Conservation (phyloP, 2,888 invertebrate genomes). For the Lochmaea crataegi region DNA sequence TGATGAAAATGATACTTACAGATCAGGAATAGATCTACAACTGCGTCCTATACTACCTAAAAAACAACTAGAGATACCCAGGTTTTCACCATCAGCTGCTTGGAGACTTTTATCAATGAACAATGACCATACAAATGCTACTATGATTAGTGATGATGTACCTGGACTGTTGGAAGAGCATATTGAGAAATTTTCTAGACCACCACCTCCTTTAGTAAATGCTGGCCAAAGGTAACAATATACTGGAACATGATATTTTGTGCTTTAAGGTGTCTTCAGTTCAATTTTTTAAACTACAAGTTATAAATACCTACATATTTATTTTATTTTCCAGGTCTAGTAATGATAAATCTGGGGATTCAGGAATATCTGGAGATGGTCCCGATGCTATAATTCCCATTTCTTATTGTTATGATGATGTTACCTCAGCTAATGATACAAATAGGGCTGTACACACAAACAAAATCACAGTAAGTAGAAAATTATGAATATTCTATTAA, state of each 20-base stretch:
- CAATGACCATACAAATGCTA: constrained; percentile 50
- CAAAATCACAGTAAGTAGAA: constrained; percentile 22
- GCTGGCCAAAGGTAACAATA: constrained; percentile 66
- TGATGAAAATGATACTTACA: constrained; percentile 53
- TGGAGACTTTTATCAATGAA: constrained; percentile 82
- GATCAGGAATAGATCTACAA: constrained; percentile 76
- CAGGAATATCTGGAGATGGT: constrained; percentile 86
- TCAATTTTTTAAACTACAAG: background rate
- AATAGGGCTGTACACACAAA: constrained; percentile 7
- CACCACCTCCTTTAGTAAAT: constrained; percentile 66
- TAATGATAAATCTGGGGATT: constrained; percentile 84
- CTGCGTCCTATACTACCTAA: constrained; percentile 84
- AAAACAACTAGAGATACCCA: constrained; percentile 79
- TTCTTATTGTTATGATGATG: constrained; percentile 67
- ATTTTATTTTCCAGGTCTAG: constrained; percentile 55
- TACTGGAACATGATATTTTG: background rate
- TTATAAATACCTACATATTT: background rate
- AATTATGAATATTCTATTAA: background rate
- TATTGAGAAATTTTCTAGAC: constrained; percentile 69
- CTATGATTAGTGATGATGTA: constrained; percentile 58
- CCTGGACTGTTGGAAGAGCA: constrained; percentile 67
- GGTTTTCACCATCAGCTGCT: constrained; percentile 86
- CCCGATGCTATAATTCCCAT: constrained; percentile 71
- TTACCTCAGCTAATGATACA: constrained; percentile 17
- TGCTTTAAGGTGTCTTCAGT: background rate